Evolutionary conservation across 2,888 invertebrate genomes (phyloP).

Genomic region (Athripsodes cinereus): DNA sequence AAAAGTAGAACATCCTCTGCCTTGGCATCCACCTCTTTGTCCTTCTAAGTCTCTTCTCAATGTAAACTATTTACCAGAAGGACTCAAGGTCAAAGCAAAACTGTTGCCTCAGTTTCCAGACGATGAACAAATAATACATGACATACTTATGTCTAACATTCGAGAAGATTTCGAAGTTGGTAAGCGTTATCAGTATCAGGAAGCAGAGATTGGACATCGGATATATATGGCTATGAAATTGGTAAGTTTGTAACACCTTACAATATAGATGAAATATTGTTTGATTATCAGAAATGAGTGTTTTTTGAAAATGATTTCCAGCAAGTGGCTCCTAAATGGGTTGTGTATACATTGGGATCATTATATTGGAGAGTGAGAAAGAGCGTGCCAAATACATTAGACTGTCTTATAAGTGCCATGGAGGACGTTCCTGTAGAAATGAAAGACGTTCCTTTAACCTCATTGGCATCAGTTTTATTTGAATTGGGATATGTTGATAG

Average conservation of each 20-base stretch:
- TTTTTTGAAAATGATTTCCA: conserved; percentile 32
- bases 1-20: conserved; percentile 59
- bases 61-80: conserved; percentile 36
- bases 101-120: conserved; percentile 32
- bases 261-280: no score
- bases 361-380: conserved; percentile 73
- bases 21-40: conserved; percentile 71
- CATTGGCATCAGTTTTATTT: conserved; percentile 62
- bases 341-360: conserved; percentile 65
- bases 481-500: conserved; percentile 61
- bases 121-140: conserved; percentile 34
- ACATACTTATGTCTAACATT: conserved; percentile 38
- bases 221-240: conserved; percentile 65
- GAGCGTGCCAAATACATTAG: conserved; percentile 60
- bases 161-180: conserved; percentile 36
- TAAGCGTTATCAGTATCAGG: conserved; percentile 42
- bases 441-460: conserved; percentile 61
- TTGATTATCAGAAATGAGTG: no score
- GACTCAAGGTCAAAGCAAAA: conserved; percentile 37
- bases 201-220: conserved; percentile 73
- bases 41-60: conserved; percentile 30
- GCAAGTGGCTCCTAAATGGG: conserved; percentile 69
- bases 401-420: conserved; percentile 61
- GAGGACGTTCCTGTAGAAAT: conserved; percentile 51
- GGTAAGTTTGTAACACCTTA: conserved; percentile 36